These are phyloP conservation scores for Torymus tubicola DNA, from an alignment of 2,888 invertebrate species.

Conservation along the genomic window DNA sequence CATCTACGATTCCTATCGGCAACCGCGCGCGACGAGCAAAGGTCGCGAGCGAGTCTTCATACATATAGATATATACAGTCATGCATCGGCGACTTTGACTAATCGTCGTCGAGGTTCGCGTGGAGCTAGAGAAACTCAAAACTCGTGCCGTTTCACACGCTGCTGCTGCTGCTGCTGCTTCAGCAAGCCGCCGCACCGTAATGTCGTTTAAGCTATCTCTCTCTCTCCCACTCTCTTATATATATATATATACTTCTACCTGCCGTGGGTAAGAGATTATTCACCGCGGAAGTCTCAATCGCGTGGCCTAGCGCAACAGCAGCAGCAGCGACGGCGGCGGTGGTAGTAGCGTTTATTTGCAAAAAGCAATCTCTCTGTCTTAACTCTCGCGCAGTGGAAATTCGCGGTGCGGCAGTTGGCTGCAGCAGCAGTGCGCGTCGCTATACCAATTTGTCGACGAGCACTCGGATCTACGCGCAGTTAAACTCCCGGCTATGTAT, in stretches of 20 bases:
- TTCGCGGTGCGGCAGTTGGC: no score
- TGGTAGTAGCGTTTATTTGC: no score
- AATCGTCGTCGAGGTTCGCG: no score
- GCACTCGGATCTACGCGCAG: slow-evolving; percentile 61
- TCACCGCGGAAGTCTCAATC: slow-evolving; percentile 38
- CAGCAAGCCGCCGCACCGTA: background rate
- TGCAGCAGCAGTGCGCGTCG: background rate
- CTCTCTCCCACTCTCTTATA: no score
- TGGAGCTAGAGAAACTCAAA: background rate
- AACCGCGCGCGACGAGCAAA: background rate
- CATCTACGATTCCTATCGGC: background rate
- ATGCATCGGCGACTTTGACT: no score
- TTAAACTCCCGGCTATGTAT: slow-evolving; percentile 60
- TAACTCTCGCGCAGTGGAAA: no score
- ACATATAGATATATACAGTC: no score
- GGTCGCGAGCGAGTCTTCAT: no score
- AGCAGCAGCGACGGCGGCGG: no score
- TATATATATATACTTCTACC: background rate
- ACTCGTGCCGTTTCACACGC: background rate
- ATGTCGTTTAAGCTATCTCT: no score
- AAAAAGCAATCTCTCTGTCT: no score
- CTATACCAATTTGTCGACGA: slow-evolving; percentile 38
- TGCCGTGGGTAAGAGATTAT: background rate
- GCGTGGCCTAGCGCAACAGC: no score
- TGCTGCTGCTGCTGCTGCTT: background rate